These are phyloP conservation scores for Pithys albifrons DNA, from an alignment of 2,113 vertebrate genomes.

Conservation along the genomic window DNA sequence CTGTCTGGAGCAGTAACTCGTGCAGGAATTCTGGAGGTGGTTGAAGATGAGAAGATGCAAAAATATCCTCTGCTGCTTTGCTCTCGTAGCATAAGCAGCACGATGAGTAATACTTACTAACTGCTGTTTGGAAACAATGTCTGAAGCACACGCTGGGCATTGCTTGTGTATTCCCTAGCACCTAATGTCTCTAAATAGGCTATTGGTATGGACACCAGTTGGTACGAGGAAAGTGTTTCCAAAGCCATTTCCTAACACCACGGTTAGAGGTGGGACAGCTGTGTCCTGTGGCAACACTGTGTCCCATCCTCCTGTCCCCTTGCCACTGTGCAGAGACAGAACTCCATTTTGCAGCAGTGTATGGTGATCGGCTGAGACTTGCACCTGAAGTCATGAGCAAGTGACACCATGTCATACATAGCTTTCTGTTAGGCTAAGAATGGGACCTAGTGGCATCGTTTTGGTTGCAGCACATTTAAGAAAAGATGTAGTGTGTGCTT, in stretches of 20 bases:
- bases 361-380: neutral
- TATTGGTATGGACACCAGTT: neutral
- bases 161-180: neutral
- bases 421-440: neutral
- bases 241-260: neutral
- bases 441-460: fast-evolving
- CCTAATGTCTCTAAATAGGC: neutral
- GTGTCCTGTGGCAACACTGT: neutral
- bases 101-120: neutral
- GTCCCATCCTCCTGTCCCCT: neutral
- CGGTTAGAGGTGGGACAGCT: neutral
- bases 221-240: neutral
- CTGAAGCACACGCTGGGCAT: neutral
- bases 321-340: neutral
- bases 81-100: fast-evolving
- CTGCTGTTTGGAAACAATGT: neutral
- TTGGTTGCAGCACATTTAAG: neutral
- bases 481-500: neutral
- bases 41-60: conserved; percentile 36
- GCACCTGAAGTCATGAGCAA: neutral
- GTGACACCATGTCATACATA: fast-evolving
- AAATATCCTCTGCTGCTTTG: neutral
- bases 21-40: conserved; percentile 41
- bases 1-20: neutral
- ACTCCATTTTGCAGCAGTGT: neutral